Conservation (phyloP, 1,140 invertebrate genomes). For the Lethocerus indicus region DNA sequence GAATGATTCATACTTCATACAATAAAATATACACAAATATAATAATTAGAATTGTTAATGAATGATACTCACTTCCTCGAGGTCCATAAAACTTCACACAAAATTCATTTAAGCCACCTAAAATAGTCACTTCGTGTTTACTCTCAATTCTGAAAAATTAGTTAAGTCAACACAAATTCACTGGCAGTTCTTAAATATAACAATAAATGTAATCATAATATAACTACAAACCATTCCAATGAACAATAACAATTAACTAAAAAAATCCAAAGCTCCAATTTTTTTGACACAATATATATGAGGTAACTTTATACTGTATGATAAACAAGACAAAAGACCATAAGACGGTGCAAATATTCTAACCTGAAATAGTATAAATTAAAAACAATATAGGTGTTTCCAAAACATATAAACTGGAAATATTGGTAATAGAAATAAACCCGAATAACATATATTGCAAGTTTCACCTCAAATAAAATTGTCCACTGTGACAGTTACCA, state of each 20-base stretch:
- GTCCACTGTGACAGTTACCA: too few species aligned
- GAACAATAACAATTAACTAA: neutral
- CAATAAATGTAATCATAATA: neutral
- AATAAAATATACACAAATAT: too few species aligned
- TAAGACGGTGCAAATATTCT: neutral
- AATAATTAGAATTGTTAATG: too few species aligned
- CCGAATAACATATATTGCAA: too few species aligned
- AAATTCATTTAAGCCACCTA: constrained; percentile 97
- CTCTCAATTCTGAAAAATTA: constrained; percentile 71
- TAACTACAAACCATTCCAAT: neutral
- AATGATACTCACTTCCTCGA: constrained; percentile 67
- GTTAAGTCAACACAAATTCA: constrained; percentile 27
- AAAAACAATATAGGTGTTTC: too few species aligned
- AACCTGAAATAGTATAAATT: too few species aligned
- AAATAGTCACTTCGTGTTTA: constrained; percentile 97
- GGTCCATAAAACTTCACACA: constrained; percentile 99
- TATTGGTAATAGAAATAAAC: too few species aligned
- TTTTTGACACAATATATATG: neutral
- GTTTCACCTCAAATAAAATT: too few species aligned
- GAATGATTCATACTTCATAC: too few species aligned
- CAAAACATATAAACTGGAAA: too few species aligned
- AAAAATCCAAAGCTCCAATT: neutral
- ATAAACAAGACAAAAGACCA: neutral
- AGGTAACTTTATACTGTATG: neutral
- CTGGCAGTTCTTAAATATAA: neutral